Evolutionary conservation across 2,797 vertebrate species (phyloP).

Genomic region (Austrolebias charrua): DNA sequence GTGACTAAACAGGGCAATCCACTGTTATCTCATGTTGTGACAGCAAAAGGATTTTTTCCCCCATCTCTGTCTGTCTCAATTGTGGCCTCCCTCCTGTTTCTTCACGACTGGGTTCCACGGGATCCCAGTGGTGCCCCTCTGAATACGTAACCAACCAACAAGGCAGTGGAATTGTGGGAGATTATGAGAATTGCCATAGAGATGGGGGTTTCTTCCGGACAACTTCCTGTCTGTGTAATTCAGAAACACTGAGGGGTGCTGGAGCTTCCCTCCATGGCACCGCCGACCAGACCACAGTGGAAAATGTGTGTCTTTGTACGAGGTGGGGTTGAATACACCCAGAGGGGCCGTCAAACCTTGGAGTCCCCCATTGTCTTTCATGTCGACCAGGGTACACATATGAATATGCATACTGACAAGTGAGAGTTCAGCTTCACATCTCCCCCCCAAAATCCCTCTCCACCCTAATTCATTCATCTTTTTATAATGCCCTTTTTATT

Average conservation of each 20-base stretch:
- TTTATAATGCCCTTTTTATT: constrained; percentile 60
- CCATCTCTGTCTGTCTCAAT: constrained; percentile 41
- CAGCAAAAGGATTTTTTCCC: constrained; percentile 69
- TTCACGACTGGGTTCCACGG: constrained; percentile 64
- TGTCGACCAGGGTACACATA: constrained; percentile 70
- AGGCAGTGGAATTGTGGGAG: constrained; percentile 80
- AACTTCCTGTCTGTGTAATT: constrained; percentile 80
- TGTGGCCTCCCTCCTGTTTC: constrained; percentile 44
- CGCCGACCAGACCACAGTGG: constrained; percentile 71
- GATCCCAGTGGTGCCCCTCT: constrained; percentile 62
- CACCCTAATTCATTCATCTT: constrained; percentile 59
- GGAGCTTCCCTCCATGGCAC: constrained; percentile 61
- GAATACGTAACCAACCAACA: constrained; percentile 81
- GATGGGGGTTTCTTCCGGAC: constrained; percentile 68
- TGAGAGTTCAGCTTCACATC: constrained; percentile 50
- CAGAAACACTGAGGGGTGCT: constrained; percentile 77
- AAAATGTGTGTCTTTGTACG: constrained; percentile 79
- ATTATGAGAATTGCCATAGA: constrained; percentile 81
- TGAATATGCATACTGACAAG: constrained; percentile 84
- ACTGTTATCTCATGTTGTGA: constrained; percentile 72
- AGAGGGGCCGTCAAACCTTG: constrained; percentile 68
- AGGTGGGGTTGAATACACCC: constrained; percentile 62
- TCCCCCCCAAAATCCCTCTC: too few relatives aligned
- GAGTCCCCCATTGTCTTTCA: constrained; percentile 74
- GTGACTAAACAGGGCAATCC: constrained; percentile 68